Base-by-base conservation (phyloP, 2,797 vertebrate species). In the Pseudochirops corinnae region DNA sequence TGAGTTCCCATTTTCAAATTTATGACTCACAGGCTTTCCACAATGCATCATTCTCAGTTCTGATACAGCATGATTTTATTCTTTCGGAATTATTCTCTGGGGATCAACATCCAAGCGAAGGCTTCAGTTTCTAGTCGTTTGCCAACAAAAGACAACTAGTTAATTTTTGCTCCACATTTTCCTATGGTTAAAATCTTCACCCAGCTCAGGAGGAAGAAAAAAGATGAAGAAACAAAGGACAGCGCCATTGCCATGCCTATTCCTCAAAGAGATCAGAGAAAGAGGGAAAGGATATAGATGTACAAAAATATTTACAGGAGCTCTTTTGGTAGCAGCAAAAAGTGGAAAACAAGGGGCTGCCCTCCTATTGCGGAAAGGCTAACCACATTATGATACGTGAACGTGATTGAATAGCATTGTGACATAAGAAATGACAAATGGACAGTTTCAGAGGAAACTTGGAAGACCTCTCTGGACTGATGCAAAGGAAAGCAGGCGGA, bases 11-110 rank as follows among this genome's bases (percentile, higher is more conserved):
- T 16, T 93, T 13, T 95, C 26, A 58, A 55, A 93, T 50, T 60
- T n/a, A 55, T 0, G 46, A 33, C 28, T 92, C 0, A 33, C 5
- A 56, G 56, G 60, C 55, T 11, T 93, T 90, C 33, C 39, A 21
- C 0, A 3, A 91, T 55, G 57, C 0, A 4, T 39, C 16, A 29
- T 93, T 62, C 62, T 58, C 4, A 4, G 50, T 58, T 87, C 28
- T 96, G 95, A 95, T 57, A 94, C 96, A 82, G 53, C 56, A 58
- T 39, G 67, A 74, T 56, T 74, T 56, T 87, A 90, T 55, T 46
- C 39, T 31, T 13, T 0, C 7, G 28, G 62, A 18, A 31, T 94
- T 53, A 90, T 0, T 3, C 5, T 93, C 14, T 28, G 33, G 55
- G 55, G 93, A 39, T 90, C 31, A 95, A 67, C 87, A 29, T 39